Percentiles rank a stretch among this genome's conserved stretches.
phyloP scores from a whole-genome alignment of 2,797 vertebrate species.

The Peromyscus attwateri region DNA sequence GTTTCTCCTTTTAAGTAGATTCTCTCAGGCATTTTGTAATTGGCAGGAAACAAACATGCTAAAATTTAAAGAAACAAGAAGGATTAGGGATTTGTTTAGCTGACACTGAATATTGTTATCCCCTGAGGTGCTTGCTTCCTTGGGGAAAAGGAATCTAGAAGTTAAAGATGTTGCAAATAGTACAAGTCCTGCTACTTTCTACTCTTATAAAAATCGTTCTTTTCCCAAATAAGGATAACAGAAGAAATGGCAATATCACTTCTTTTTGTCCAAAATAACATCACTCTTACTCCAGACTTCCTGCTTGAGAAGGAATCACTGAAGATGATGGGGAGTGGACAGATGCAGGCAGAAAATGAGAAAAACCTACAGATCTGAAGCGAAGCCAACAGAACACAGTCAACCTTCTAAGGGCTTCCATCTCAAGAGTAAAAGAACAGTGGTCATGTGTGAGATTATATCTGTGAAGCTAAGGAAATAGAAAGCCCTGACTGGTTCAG shows the following conservation, averaged over 20 bases:
- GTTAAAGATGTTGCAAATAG: background rate
- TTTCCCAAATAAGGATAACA: background rate
- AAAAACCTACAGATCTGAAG: background rate
- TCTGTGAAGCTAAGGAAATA: background rate
- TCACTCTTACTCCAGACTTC: background rate
- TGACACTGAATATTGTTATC: background rate
- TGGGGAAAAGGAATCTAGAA: background rate
- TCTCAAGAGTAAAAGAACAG: background rate
- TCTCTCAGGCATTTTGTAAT: background rate
- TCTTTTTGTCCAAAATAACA: background rate
- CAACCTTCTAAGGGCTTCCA: background rate
- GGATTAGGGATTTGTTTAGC: background rate
- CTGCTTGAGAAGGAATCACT: conserved; percentile 19
- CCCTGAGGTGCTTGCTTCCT: background rate
- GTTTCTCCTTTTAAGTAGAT: background rate
- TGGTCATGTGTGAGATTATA: background rate
- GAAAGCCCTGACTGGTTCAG: background rate
- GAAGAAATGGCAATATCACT: background rate
- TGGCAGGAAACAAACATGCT: background rate
- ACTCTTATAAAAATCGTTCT: background rate
- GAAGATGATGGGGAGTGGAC: background rate
- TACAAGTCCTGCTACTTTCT: background rate
- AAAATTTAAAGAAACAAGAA: background rate
- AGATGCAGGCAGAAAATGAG: background rate
- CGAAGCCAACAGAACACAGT: background rate